These are phyloP conservation scores for Lycopodina hypogea DNA, from an alignment of 37 sponge, comb jelly and placozoan species.

Conservation along the genomic window DNA sequence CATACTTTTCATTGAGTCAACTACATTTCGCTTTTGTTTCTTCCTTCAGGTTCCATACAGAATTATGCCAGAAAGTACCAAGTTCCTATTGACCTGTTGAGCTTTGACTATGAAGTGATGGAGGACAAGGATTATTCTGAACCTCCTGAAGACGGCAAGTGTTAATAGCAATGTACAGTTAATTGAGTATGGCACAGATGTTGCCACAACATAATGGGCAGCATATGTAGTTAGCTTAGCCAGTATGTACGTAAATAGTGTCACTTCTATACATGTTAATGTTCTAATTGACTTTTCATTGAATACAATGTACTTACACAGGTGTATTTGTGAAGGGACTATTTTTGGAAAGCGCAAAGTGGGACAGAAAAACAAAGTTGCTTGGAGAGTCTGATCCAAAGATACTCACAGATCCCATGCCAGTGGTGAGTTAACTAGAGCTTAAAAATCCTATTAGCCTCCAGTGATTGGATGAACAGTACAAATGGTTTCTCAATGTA, in stretches of 20 bases:
- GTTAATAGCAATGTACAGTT: too few relatives aligned
- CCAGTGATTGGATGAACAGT: too few relatives aligned
- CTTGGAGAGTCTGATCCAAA: slow-evolving; percentile 96
- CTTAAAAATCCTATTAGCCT: not conserved
- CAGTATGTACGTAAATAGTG: not conserved
- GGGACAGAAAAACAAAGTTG: slow-evolving; percentile 87
- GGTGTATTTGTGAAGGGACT: slow-evolving; percentile 95
- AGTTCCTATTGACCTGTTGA: slow-evolving; percentile 96
- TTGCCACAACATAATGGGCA: not conserved
- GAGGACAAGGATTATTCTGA: slow-evolving; percentile 81
- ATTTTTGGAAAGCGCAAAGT: slow-evolving; percentile 95
- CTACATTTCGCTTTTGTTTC: not conserved
- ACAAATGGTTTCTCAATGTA: too few relatives aligned
- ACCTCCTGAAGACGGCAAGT: slow-evolving; percentile 94
- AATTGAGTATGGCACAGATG: not conserved
- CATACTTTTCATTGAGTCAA: too few relatives aligned
- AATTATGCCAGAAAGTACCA: slow-evolving; percentile 97
- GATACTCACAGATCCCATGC: slow-evolving; percentile 94
- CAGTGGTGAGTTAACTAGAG: slow-evolving; percentile 67
- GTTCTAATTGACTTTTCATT: not conserved
- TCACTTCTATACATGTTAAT: too few relatives aligned
- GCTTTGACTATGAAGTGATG: slow-evolving; percentile 94
- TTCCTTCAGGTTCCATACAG: slow-evolving; percentile 89
- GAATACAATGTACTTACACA: not conserved
- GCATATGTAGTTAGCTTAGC: not conserved